phyloP scores from a whole-genome alignment of 2,797 vertebrate species.

The Astyanax mexicanus region DNA sequence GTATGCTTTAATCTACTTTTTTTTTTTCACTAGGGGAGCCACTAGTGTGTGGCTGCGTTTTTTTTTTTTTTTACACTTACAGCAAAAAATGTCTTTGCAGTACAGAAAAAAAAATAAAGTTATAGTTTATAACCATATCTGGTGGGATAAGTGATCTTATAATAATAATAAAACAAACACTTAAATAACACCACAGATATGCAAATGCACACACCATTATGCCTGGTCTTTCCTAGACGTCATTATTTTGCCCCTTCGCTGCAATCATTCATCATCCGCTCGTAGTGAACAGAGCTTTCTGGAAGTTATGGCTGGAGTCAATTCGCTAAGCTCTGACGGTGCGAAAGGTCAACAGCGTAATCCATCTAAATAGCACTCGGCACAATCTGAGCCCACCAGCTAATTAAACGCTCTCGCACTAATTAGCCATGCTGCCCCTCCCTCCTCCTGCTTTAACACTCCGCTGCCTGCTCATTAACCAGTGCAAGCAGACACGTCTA shows the following conservation, averaged over 20 bases:
- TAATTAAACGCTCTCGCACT: conserved; percentile 70
- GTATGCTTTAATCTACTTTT: no score
- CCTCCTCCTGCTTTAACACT: conserved; percentile 25
- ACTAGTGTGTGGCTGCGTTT: no score
- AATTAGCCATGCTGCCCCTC: conserved; percentile 61
- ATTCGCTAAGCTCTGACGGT: conserved; percentile 33
- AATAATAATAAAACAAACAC: not conserved
- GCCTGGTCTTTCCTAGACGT: conserved; percentile 18
- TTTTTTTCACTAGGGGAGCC: no score
- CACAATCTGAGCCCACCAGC: conserved; percentile 56
- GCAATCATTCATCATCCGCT: conserved; percentile 38
- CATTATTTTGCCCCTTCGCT: conserved; percentile 22
- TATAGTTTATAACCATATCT: not conserved
- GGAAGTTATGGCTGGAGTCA: conserved; percentile 46
- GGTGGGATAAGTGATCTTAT: not conserved
- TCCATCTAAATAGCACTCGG: conserved; percentile 61
- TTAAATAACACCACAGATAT: not conserved
- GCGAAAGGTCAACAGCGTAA: conserved; percentile 64
- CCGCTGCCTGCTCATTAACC: conserved; percentile 46
- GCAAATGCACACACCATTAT: not conserved
- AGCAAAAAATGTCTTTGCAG: no score
- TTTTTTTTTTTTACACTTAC: no score
- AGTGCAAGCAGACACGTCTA: conserved; percentile 19
- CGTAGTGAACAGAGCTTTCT: conserved; percentile 10
- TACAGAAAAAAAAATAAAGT: no score